Evolutionary conservation across 1,140 invertebrate species (phyloP).

Genomic region (Agraylea sexmaculata): DNA sequence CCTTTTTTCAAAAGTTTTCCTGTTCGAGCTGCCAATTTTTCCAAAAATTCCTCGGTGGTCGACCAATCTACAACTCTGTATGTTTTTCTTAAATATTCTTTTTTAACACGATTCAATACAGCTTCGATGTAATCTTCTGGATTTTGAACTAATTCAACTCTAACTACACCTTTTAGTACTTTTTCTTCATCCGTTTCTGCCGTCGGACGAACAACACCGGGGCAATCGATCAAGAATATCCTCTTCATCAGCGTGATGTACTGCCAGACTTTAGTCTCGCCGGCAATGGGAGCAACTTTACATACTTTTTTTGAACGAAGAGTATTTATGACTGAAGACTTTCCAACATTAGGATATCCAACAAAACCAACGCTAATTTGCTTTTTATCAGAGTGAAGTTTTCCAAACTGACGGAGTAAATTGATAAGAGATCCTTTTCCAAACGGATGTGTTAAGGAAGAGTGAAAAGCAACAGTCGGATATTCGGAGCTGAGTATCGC

Average conservation of each 20-base stretch:
- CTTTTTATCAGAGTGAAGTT: constrained; percentile 89
- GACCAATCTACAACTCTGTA: constrained; percentile 79
- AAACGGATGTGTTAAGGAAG: constrained; percentile 95
- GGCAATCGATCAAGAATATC: constrained; percentile 98
- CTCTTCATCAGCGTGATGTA: constrained; percentile 96
- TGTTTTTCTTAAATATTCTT: constrained; percentile 83
- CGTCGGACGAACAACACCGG: constrained; percentile 94
- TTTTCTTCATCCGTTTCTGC: constrained; percentile 89
- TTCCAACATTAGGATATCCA: constrained; percentile 98
- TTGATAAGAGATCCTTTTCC: constrained; percentile 97
- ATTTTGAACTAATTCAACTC: constrained; percentile 87
- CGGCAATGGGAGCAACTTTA: constrained; percentile 97
- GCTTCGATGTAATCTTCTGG: constrained; percentile 90
- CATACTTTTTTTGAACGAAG: constrained; percentile 90
- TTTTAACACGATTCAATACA: constrained; percentile 78
- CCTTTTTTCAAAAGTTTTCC: constrained; percentile 94
- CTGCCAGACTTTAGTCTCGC: constrained; percentile 99
- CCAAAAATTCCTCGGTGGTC: constrained; percentile 79
- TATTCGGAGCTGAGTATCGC: constrained; percentile 85
- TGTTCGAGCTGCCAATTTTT: constrained; percentile 72
- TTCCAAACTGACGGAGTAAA: constrained; percentile 90
- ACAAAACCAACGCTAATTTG: constrained; percentile 99
- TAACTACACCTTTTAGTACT: constrained; percentile 89
- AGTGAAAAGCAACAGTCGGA: constrained; percentile 97
- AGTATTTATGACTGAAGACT: constrained; percentile 97